Base-by-base conservation (phyloP, 2,797 vertebrate species). In the Danio kyathit region DNA sequence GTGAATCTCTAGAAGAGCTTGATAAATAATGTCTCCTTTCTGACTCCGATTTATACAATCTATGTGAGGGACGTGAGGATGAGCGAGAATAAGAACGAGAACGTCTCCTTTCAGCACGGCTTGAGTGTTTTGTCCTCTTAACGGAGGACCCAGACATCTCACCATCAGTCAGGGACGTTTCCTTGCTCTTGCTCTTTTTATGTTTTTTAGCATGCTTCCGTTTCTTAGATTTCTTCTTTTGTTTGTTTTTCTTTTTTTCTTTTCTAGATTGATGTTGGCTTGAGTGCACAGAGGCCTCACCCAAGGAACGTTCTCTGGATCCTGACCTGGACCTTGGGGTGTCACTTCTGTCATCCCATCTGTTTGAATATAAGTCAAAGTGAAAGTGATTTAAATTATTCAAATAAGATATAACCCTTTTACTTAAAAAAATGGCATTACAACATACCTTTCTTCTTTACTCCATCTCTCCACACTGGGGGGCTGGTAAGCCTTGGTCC, bases 151-250 rank as follows among this genome's bases (percentile, higher is more conserved):
- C 87, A 1, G 94, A 94, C 63, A 90, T 92, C 70, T 95, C 94
- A 5, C 87, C 85, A 9, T 95, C 94, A 43, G 95, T 93, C 0
- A 85, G 86, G 0, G 87, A 65, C 0, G 88, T 70, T 0, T 89
- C 88, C 52, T 80, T 87, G 19, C 80, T 67, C 88, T 93, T 93
- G 76, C 38, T 90, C 85, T 93, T 94, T 59, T 95, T 97, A 87
- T 95, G 94, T 82, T 93, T 97, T 89, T 96, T 97, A 70, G 92
- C 89, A 72, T 93, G 96, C 69, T 98, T 99, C 52, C 92, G 94
- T 89, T 97, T 99, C 89, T 97, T 99, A 29, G 93, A 89, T 86
- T 97, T 99, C 88, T 97, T 99, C 91, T 97, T 99, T 80, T 91
- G 96, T 76, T 97, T 99, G 76, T 90, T 76, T 82, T 96, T 99